phyloP scores from a whole-genome alignment of 1,140 invertebrate genomes.

The Zaprionus davidi region DNA sequence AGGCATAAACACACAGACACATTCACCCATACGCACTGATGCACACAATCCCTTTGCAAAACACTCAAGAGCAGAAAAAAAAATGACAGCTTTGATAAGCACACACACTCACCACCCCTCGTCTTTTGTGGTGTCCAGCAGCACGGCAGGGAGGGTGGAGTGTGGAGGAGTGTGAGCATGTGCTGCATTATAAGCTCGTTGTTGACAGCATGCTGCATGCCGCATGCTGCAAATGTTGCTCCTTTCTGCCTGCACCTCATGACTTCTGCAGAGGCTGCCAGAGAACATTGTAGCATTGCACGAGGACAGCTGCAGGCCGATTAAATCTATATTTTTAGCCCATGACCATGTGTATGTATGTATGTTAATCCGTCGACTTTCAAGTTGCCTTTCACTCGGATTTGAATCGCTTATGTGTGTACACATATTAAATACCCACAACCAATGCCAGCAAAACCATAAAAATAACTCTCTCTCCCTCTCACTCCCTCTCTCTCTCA shows the following conservation, averaged over 20 bases:
- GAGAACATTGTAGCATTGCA: not conserved
- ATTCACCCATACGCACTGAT: not conserved
- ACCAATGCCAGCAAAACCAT: not conserved
- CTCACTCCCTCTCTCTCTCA: not conserved
- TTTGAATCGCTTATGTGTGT: not conserved
- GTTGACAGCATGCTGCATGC: not conserved
- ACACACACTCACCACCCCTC: not conserved
- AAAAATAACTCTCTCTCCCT: not conserved
- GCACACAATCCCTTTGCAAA: slow-evolving; percentile 29
- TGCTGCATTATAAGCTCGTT: slow-evolving; percentile 14
- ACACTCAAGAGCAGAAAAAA: slow-evolving; percentile 30
- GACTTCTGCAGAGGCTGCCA: slow-evolving; percentile 18
- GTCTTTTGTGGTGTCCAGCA: not conserved
- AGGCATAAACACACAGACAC: slow-evolving; percentile 3
- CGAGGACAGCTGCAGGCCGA: slow-evolving; percentile 14
- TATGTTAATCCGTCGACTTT: not conserved
- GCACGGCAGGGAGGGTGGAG: not conserved
- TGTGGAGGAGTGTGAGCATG: not conserved
- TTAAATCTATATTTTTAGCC: slow-evolving; percentile 10
- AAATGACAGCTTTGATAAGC: slow-evolving; percentile 36
- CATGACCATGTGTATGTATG: not conserved
- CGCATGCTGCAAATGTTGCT: not conserved
- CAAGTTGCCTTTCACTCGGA: slow-evolving; percentile 1
- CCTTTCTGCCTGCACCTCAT: slow-evolving; percentile 9
- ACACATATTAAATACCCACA: not conserved